phyloP scores from a whole-genome alignment of 2,888 invertebrate genomes.

The Tridacna crocea region DNA sequence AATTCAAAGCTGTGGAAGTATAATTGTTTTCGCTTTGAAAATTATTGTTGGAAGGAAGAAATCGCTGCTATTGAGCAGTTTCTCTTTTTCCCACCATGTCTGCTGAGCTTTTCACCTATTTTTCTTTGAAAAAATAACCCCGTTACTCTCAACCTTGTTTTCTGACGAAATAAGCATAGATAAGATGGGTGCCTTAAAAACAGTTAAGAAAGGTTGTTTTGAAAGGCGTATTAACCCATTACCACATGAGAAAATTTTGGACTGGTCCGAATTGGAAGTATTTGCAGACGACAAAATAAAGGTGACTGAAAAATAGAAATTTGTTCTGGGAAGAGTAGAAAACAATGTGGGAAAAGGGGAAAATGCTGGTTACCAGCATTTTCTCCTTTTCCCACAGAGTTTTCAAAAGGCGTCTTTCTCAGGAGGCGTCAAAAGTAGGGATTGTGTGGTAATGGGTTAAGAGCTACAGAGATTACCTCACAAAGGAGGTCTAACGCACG shows the following conservation, averaged over 20 bases:
- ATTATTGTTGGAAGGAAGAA: not conserved
- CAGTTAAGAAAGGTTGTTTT: too few species aligned
- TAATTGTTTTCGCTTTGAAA: not conserved
- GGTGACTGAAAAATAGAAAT: not conserved
- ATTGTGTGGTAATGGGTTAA: not conserved
- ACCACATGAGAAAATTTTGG: not conserved
- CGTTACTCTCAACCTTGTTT: too few species aligned
- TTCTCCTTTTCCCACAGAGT: not conserved
- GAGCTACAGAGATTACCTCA: too few species aligned
- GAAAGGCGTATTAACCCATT: not conserved
- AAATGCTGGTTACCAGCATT: not conserved
- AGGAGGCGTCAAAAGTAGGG: not conserved
- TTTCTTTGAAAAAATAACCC: too few species aligned
- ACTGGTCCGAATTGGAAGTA: not conserved
- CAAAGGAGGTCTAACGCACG: too few species aligned
- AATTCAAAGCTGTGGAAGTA: too few species aligned
- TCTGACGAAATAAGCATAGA: too few species aligned
- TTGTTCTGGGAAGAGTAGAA: too few species aligned
- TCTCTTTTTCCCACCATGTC: not conserved
- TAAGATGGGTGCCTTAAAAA: too few species aligned
- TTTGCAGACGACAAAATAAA: not conserved
- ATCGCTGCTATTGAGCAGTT: not conserved
- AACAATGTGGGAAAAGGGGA: not conserved
- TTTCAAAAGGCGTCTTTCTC: not conserved
- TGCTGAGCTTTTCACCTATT: too few species aligned